Evolutionary conservation across 2,888 invertebrate genomes (phyloP), one percentile per base, ranked within the genome.

Genomic region (Tenthredo distinguenda): DNA sequence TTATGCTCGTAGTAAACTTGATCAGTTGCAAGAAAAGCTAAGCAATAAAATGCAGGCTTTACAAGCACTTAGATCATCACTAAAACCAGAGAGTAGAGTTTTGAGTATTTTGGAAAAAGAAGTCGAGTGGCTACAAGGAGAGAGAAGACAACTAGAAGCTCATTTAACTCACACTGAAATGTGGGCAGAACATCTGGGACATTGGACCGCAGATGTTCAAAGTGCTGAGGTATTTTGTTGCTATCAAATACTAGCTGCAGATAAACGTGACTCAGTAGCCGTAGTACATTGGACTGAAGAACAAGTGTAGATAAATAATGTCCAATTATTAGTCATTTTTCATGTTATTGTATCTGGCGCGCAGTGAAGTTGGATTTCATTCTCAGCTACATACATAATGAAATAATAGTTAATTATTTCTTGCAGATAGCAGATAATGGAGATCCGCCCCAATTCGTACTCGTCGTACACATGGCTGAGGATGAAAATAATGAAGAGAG

Each of bases 181-280:
- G 79, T 98, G 98, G 98, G 97, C 97, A 0, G 98, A 98, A 89
- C 97, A 98, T 92, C 94, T 98, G 88, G 98, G 98, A 34, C 95
- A 96, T 88, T 98, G 98, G 98, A 95, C 97, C 86, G 98, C 98
- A 7, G 96, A 96, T 68, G 97, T 98, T 37, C 97, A 97, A 92
- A 97, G 96, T 91, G 97, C 97, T 9, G 97, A 98, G 94, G 96
- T 97, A 94, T 87, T 84, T 85, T 87, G 47, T 87, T 50, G 18
- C 40, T 88, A 47, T 86, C 86, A 68, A 87, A 86, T 21, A 50
- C 15, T 26, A 26, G 26, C 10, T 34, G 31, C 37, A 31, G 18
- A 50, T 34, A 34, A 55, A 50, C 55, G 43, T 15, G 15, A 6
- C 31, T 9, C 31, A 5, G 43, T 26, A 47, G 26, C 10, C 47